Evolutionary conservation across 2,888 invertebrate genomes (phyloP).

Genomic region (Bruchidius siliquastri): DNA sequence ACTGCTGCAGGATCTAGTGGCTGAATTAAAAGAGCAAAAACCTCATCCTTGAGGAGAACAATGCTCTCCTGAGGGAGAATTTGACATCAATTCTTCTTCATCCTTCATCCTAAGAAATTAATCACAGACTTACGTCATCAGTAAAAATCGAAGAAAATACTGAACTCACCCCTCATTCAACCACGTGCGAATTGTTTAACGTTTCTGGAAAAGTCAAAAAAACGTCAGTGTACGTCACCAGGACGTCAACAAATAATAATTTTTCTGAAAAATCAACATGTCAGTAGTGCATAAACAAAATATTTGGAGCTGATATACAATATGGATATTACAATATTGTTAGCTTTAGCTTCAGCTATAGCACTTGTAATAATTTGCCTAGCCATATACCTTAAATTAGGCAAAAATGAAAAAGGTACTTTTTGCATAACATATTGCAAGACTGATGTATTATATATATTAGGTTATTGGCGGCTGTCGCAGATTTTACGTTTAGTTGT

Average conservation of each 20-base stretch:
- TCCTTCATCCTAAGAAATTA: no score
- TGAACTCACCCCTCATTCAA: neutral
- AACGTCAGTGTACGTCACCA: neutral
- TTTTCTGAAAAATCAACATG: neutral
- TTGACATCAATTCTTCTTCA: no score
- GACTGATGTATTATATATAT: no score
- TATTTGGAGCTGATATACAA: neutral
- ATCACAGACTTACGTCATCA: no score
- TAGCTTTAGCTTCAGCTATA: slow-evolving; percentile 45
- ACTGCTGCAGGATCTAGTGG: no score
- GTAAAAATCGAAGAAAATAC: neutral
- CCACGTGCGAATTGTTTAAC: neutral
- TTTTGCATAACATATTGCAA: neutral
- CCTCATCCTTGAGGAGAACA: no score
- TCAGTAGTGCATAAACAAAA: neutral
- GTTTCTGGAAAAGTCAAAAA: neutral
- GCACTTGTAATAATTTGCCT: slow-evolving; percentile 44
- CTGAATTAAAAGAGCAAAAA: no score
- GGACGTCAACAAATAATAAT: no score
- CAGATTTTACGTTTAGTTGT: no score
- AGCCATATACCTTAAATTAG: slow-evolving; percentile 39
- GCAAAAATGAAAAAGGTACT: slow-evolving; percentile 18
- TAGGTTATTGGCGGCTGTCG: no score
- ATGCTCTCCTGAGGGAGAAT: no score
- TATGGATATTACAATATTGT: slow-evolving; percentile 49